Base-by-base conservation (phyloP, 2,113 vertebrate genomes). In the Sturnira hondurensis region DNA sequence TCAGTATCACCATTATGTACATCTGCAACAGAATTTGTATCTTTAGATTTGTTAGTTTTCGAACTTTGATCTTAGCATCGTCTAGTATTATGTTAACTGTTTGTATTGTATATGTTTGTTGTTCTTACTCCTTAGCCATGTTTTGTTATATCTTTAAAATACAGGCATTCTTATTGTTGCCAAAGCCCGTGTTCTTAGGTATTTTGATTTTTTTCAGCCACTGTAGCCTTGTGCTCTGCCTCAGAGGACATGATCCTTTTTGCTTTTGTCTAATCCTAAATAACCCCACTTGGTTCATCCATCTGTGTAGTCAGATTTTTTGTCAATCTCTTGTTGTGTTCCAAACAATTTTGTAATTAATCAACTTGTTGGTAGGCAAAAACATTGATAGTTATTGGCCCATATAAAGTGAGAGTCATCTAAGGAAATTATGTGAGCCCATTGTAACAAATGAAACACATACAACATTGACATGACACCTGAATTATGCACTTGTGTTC, bases 221-320 rank as follows among this genome's bases (percentile, higher is more conserved):
- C 31, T 61, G 52, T 16, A 73, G 15, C 11, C 36, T 84, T n/a
- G 31, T 50, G 10, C 28, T 94, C 28, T 76, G 56, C 20, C 65
- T 94, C 70, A 88, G 56, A 74, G 93, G 96, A 93, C 89, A 96
- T 45, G 68, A 74, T 90, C 41, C 92, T 83, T 58, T 89, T 85
- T 86, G 91, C 33, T 82, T 91, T 78, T 74, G 33, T 83, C 15
- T 74, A 61, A 83, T 88, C 20, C 52, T 91, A 86, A 95, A 86
- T 41, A 84, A 56, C 10, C 52, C 61, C 74, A 95, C 86, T 93
- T 96, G 83, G 56, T 90, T 94, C 84, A 90, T 45, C 76, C 86
- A 89, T 92, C 81, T 91, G 65, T 89, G 12, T 20, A 89, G 83
- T 61, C 61, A 67, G 82, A 76, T 2, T 41, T 97, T 93, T 77